Evolutionary conservation across 2,113 vertebrate genomes (phyloP).

Genomic region (Cyprinus carpio): DNA sequence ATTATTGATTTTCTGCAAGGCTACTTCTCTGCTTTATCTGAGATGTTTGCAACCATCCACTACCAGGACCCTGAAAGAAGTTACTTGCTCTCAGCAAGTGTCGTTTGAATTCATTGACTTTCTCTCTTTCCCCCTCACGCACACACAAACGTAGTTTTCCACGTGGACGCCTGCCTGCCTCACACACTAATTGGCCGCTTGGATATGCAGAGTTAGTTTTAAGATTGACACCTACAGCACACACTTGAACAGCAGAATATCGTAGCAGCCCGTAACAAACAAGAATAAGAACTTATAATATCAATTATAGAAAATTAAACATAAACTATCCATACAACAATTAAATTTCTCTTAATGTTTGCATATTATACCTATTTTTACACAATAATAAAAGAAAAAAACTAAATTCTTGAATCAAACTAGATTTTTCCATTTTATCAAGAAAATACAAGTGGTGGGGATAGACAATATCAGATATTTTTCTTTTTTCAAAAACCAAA

Average conservation of each 20-base stretch:
- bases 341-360: too few relatives aligned
- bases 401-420: not conserved
- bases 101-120: conserved; percentile 15
- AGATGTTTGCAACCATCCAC: conserved; percentile 49
- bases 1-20: conserved; percentile 63
- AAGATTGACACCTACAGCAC: conserved; percentile 21
- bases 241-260: conserved; percentile 10
- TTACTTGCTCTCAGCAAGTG: conserved; percentile 19
- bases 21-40: conserved; percentile 47
- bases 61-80: conserved; percentile 24
- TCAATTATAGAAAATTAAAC: not conserved
- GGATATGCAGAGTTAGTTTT: conserved; percentile 31
- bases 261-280: not conserved
- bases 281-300: not conserved
- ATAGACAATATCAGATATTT: not conserved
- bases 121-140: not conserved
- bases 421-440: not conserved
- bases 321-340: too few relatives aligned
- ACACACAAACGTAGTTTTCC: not conserved
- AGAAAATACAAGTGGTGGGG: not conserved
- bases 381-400: too few relatives aligned
- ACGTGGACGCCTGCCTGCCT: conserved; percentile 9
- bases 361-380: too few relatives aligned
- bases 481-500: not conserved
- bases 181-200: conserved; percentile 20